Percentiles rank a stretch among this genome's conserved stretches.
Evolutionary conservation across 2,113 vertebrate genomes (phyloP).

Genomic region (Aplodontia rufa): DNA sequence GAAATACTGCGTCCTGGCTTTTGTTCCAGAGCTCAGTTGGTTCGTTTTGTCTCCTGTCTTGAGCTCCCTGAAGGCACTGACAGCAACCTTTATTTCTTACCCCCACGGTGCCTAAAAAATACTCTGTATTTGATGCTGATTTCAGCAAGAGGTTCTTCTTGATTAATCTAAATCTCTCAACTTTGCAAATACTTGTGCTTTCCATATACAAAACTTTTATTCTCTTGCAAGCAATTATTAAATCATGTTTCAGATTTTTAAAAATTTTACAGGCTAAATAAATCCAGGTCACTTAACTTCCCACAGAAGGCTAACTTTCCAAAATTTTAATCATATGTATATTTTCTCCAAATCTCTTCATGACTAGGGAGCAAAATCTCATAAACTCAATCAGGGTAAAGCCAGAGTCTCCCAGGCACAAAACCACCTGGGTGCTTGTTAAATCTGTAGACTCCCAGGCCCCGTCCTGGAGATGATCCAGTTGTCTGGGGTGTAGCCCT

Average conservation of each 20-base stretch:
- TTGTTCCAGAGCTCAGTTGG: neutral
- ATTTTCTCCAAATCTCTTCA: neutral
- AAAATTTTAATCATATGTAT: neutral
- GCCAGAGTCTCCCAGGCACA: neutral
- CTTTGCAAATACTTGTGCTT: slow-evolving; percentile 23
- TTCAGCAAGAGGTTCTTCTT: neutral
- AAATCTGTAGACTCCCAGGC: neutral
- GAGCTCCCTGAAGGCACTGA: slow-evolving; percentile 2
- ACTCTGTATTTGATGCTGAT: neutral
- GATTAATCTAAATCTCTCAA: slow-evolving; percentile 6
- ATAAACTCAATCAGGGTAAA: neutral
- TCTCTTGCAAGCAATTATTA: slow-evolving; percentile 29
- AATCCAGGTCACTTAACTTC: neutral
- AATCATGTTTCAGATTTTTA: neutral
- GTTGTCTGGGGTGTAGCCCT: neutral
- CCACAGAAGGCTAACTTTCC: neutral
- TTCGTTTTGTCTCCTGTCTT: neutral
- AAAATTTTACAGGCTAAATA: neutral
- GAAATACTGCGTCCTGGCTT: neutral
- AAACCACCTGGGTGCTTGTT: neutral
- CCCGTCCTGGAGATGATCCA: neutral
- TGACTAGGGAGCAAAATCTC: neutral
- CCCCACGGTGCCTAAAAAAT: neutral
- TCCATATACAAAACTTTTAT: slow-evolving; percentile 37
- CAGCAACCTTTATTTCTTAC: neutral